Base-by-base conservation (phyloP, 2,888 invertebrate genomes). In the Cantharis lateralis region DNA sequence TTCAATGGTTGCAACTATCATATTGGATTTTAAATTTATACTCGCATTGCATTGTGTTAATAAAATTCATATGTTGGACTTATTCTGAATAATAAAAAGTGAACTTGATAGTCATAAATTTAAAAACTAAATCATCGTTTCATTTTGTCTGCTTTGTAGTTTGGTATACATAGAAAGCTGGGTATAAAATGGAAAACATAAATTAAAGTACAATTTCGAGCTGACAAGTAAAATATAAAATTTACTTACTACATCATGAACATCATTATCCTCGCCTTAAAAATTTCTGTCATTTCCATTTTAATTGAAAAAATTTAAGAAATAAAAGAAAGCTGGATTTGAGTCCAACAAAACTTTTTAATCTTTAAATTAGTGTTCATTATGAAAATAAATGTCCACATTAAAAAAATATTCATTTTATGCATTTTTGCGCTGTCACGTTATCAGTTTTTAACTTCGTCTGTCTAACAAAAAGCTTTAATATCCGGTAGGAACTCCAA, bases 381-480 rank as follows among this genome's bases (percentile, higher is more conserved):
- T 73, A 73, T 62, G 28, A 73, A 72, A 61, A 68, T 69, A 26
- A 66, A 66, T 62, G 62, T 15, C 26, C 62, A 62, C 69, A 73
- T 73, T 68, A 73, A 68, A 69, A 66, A 73, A 72, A 66, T 28
- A 28, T 73, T 69, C 62, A 62, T 73, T 68, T 68, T 69, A 73
- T 73, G 69, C 69, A 73, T 69, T 73, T 73, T 68, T 69, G 69
- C 63, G 32, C 68, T 69, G 69, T 69, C 68, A 69, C 69, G 73
- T 73, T 73, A 69, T 73, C 73, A 68, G 73, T 73, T 72, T 72
- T 72, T 73, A 73, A 73, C 69, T 68, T 73, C 62, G 61, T 62
- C 62, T 73, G 63, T 73, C 72, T 73, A 73, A 73, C 73, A 73
- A 69, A 73, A 73, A 73, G 68, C 68, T 73, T 73, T 73, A 73